A percentile compares a stretch with the other conserved stretches of the same genome.
Evolutionary conservation across 2,113 vertebrate species (phyloP).

Genomic region (Morone saxatilis): DNA sequence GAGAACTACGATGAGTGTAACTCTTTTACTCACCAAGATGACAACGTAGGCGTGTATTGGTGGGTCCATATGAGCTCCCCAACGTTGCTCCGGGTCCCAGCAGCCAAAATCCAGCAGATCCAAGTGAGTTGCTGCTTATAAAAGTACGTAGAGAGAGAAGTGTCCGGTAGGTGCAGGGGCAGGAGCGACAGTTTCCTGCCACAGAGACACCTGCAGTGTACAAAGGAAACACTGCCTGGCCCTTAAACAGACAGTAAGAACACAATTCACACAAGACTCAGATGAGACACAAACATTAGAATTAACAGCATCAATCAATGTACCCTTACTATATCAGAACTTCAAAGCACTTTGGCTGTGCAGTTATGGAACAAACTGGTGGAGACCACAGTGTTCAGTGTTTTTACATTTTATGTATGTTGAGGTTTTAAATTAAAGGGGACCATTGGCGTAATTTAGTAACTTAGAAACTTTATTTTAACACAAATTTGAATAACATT

Average conservation of each 20-base stretch:
- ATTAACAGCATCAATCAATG: background rate
- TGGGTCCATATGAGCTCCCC: constrained; percentile 88
- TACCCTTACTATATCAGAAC: background rate
- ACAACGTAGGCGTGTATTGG: constrained; percentile 89
- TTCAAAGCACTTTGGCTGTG: background rate
- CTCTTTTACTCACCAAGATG: constrained; percentile 86
- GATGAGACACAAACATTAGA: background rate
- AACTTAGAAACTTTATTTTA: too few species aligned
- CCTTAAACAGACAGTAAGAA: constrained; percentile 71
- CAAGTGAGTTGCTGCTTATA: constrained; percentile 89
- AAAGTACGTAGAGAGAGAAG: constrained; percentile 89
- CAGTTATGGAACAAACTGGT: too few species aligned
- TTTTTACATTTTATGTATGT: too few species aligned
- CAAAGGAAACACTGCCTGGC: constrained; percentile 88
- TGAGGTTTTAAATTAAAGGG: too few species aligned
- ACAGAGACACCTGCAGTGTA: constrained; percentile 88
- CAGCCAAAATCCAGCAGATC: constrained; percentile 89
- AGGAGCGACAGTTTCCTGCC: constrained; percentile 88
- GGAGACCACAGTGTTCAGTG: too few species aligned
- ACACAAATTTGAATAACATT: too few species aligned
- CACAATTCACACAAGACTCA: background rate
- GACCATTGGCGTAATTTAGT: too few species aligned
- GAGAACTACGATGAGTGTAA: background rate
- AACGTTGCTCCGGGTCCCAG: constrained; percentile 86
- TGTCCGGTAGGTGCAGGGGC: constrained; percentile 87